Base-by-base conservation (phyloP, 2,113 vertebrate species). In the Dolichotis patagonum region DNA sequence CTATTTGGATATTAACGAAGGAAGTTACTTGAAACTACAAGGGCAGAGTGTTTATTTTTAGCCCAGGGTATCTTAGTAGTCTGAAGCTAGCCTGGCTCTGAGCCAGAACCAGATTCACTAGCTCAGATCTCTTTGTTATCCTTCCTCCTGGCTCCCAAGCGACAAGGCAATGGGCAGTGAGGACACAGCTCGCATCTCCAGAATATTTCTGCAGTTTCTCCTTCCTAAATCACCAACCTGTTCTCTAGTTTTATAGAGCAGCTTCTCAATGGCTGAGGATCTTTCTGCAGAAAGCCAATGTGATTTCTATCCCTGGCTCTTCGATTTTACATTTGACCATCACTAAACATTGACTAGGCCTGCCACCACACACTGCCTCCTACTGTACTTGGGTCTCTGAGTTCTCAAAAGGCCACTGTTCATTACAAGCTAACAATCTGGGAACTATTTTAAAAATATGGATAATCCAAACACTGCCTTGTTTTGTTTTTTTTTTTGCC, bases 401-500 rank as follows among this genome's bases (percentile, higher is more conserved):
- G 98, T 98, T 97, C 95, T 94, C 93, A 98, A 94, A 98, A 98
- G 97, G 96, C 98, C 97, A 97, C 92, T 87, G 94, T 98, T 98
- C 98, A 97, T 93, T 97, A 96, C 46, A 98, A 67, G 62, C 90
- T 56, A 93, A 97, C 81, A 96, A 82, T 89, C 84, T 73, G 96
- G 96, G 96, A 95, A 97, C 97, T 96, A 90, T 83, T 96, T 97
- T 92, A 0, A 75, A 96, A 95, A 92, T 92, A 92, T 7, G 3
- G 73, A 49, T 43, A 88, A 67, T 85, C n/a, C 38, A 90, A 73
- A 56, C 91, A 38, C 49, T 88, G 22, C 24, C n/a, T 89, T 94
- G 77, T 26, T 3, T 46, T 46, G 46, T 4, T 4, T 46, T 46
- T 46, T 46, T 46, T 46, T 46, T 69, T 67, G 62, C 95, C 88